Base-by-base conservation (phyloP, 2,888 invertebrate genomes). In the Ctena decussata region DNA sequence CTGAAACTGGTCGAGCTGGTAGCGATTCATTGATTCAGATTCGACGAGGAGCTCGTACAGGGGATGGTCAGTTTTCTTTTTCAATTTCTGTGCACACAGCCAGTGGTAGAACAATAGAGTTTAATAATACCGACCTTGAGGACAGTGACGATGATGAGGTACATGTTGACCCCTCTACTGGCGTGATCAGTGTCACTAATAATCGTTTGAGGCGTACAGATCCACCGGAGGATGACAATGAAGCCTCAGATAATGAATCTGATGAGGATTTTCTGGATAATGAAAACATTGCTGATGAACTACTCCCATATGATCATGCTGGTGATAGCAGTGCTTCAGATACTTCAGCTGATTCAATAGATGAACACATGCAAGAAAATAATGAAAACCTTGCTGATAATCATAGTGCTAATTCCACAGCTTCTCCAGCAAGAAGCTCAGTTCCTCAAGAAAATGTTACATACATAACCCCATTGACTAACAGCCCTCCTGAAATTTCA, bases 51-150 rank as follows among this genome's bases (percentile, higher is more conserved):
- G 72, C 86, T 11, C 69, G 86, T 3, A 80, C 82, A 30, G 72
- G 77, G 24, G 81, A 85, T 49, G 89, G 89, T 12, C 77, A 83
- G 12, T 85, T 86, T 65, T 89, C 89, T 18, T 83, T 86, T 35
- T 86, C 89, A 5, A 86, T 89, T 41, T 89, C 89, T 32, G 87
- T 87, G 27, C 86, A 89, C 72, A 87, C 89, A 30, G 81, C 85
- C 15, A 84, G 77, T 57, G 89, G 87, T 15, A 71, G 80, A 44
- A 89, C 86, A 39, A 89, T 87, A 15, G 75, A 86, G 30, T 89
- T 86, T 72, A 82, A 82, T 69, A 85, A 89, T 37, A 80, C 80
- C 41, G 89, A 89, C 37, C 39, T 89, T 6, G 85, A 85, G 37
- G 81, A 85, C 39, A 85, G 85, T 72, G 89, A 86, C 32, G 85